Evolutionary conservation across 2,888 invertebrate genomes (phyloP), one percentile per base, ranked within the genome.

Genomic region (Yponomeuta malinellus): DNA sequence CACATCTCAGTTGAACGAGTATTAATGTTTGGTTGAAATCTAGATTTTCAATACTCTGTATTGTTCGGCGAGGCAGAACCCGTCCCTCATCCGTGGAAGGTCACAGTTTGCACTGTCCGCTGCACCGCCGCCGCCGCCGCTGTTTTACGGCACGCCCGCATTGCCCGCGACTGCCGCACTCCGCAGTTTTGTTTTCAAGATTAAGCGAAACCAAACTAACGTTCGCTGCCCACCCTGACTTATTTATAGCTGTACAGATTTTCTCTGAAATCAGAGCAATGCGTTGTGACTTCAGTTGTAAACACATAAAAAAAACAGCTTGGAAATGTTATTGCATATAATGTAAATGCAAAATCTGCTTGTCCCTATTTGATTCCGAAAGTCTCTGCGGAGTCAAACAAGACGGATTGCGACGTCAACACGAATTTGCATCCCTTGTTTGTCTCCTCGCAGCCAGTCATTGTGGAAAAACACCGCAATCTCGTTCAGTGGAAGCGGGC

Each of bases 381-480:
- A 85, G 90, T 89, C 90, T 90, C 89, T 77, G 78, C 90, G 88
- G 91, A 89, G 87, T 75, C 88, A 89, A 89, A 90, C 90, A 89
- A 92, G 91, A 91, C 86, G 89, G 91, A 92, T 92, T 87, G 92
- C 82, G 85, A 89, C 89, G 91, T 91, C 92, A 91, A 92, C 92
- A 91, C 87, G 87, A 90, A 92, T 92, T 91, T 92, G 92, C 92
- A 92, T 92, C 89, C 88, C 86, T 89, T 92, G 91, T 92, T 91
- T 91, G 89, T 92, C 89, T 89, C 89, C 81, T 78, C 79, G 81
- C n/a, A 59, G 66, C 48, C 82, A 84, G 85, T 84, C 83, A 83
- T 83, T 83, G 84, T 79, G 85, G 88, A 87, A 90, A 90, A 90
- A 90, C 89, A 89, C 83, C 88, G 87, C 91, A 89, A 91, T 92